Base-by-base conservation (phyloP, 2,797 vertebrate species). In the Pogoniulus pusillus region DNA sequence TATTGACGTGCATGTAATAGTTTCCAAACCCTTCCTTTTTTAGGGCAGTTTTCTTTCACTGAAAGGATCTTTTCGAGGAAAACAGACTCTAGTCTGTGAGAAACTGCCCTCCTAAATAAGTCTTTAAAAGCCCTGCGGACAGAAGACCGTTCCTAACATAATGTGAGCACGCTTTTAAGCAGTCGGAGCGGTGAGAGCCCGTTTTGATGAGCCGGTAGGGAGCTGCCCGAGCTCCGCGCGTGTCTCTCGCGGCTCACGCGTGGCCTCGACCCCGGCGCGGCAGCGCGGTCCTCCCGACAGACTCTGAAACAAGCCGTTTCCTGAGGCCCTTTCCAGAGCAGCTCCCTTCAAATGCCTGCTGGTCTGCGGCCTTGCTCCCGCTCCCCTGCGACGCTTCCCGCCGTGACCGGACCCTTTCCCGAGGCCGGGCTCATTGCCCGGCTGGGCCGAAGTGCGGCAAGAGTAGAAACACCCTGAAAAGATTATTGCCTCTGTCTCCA, bases 401-500 rank as follows among this genome's bases (percentile, higher is more conserved):
- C 41, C 12, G 37, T 1, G 37, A 34, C 15, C 8, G 27, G 45
- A 35, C 45, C 39, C 35, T 34, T 26, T 23, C 27, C 32, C 23
- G 23, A 16, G 20, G 10, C n/a, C 7, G n/a, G 19, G 43, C 45
- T 30, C 26, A 1, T 2, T 3, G 78, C 72, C n/a, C 49, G 23
- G 27, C 35, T 29, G 39, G 19, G 32, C 51, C n/a, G 58, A n/a
- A 29, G 18, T 12, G 10, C 30, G 18, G 55, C 9, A 19, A 8
- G 15, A 12, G 32, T 13, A 8, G 10, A 22, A 47, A 11, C 29
- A 13, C 9, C 24, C 62, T 12, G 8, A 14, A 30, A 2, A 37
- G 4, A 0, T 1, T 15, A 7, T 1, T n/a, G 47, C 11, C 16
- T 1, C 29, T 0, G 34, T 12, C 12, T 6, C 26, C 32, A 6